These are phyloP conservation scores for Sitobion miscanthi DNA, from an alignment of 1,140 invertebrate species.

Conservation along the genomic window DNA sequence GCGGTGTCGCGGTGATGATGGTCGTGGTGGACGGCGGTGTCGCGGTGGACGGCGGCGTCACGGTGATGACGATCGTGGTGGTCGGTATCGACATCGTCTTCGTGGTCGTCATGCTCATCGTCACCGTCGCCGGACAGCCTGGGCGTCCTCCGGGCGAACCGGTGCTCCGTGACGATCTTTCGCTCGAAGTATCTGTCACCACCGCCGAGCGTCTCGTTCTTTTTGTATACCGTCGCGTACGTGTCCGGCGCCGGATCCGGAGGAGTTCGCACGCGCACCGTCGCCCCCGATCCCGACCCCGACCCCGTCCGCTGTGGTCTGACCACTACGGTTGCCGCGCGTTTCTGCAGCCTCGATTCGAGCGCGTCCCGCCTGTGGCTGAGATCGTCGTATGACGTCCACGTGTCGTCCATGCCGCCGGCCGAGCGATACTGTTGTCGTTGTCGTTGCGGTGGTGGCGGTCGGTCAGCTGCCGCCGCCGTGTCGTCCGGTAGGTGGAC, in stretches of 20 bases:
- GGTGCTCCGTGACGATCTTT: conserved; percentile 54
- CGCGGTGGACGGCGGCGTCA: not conserved
- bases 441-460: conserved; percentile 63
- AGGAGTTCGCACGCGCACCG: conserved; percentile 58
- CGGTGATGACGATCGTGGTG: not conserved
- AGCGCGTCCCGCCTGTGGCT: conserved; percentile 76
- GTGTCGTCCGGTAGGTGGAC: conserved; percentile 58
- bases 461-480: conserved; percentile 60
- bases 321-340: conserved; percentile 62
- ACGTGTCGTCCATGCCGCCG: conserved; percentile 62
- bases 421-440: conserved; percentile 72
- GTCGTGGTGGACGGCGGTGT: too few relatives aligned
- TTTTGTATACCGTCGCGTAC: conserved; percentile 56
- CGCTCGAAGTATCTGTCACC: conserved; percentile 62
- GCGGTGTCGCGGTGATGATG: not conserved
- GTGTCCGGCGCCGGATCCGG: not conserved
- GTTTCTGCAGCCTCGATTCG: conserved; percentile 70
- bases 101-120: not conserved
- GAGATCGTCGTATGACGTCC: conserved; percentile 65
- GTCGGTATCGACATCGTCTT: not conserved
- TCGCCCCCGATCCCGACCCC: conserved; percentile 65
- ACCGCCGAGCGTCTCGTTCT: conserved; percentile 59
- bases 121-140: conserved; percentile 29
- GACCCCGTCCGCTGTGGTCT: conserved; percentile 62
- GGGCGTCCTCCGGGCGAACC: conserved; percentile 45